Percentiles rank a stretch among this genome's conserved stretches.
Conservation (phyloP, 1,140 invertebrate species). For the Oncopodura yosiiana region DNA sequence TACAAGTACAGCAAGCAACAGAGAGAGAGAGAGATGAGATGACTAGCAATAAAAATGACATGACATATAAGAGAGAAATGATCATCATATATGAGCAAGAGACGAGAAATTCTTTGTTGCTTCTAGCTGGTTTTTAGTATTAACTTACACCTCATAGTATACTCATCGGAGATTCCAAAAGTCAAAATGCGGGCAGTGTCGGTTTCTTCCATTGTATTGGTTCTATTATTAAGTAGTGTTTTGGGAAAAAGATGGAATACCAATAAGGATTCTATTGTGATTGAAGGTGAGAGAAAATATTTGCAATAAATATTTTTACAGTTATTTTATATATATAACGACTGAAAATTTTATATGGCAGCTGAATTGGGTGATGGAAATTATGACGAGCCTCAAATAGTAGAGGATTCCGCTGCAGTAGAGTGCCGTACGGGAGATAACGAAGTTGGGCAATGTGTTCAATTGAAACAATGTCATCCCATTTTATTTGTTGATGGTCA, state of each 20-base stretch:
- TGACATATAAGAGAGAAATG: too few species aligned
- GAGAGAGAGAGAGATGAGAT: too few species aligned
- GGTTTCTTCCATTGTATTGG: not conserved
- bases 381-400: conserved; percentile 7
- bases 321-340: not conserved
- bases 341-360: not conserved
- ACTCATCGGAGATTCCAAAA: too few species aligned
- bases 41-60: too few species aligned
- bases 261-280: conserved; percentile 22
- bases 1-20: too few species aligned
- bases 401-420: conserved; percentile 1
- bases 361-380: not conserved
- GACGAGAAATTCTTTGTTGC: too few species aligned
- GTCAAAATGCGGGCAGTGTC: not conserved
- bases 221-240: not conserved
- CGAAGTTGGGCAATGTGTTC: conserved; percentile 16
- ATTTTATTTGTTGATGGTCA: conserved; percentile 20
- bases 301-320: not conserved
- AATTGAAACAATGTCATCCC: conserved; percentile 17
- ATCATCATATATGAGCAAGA: too few species aligned
- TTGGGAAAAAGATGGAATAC: conserved; percentile 18
- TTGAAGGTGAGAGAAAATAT: conserved; percentile 13
- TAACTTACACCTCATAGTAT: too few species aligned
- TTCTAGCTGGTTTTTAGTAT: too few species aligned
- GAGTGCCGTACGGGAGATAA: conserved; percentile 16